These are phyloP conservation scores for Drosophila ficusphila DNA, from an alignment of 1,140 invertebrate genomes.

Conservation along the genomic window DNA sequence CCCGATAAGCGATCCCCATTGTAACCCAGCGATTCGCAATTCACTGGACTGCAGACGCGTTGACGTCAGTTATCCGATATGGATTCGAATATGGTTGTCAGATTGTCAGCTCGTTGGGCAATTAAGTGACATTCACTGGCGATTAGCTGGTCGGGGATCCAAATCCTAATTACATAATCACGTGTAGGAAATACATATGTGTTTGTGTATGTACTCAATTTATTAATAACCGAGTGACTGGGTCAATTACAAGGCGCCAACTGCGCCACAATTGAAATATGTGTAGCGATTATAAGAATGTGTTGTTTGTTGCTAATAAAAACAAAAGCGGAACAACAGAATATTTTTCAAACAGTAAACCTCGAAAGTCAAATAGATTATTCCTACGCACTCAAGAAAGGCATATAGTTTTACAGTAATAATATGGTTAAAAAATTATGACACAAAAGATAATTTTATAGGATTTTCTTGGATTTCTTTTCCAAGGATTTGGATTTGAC, in stretches of 20 bases:
- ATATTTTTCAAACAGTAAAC: too few relatives aligned
- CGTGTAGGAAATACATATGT: conserved; percentile 36
- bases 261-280: conserved; percentile 47
- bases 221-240: conserved; percentile 50
- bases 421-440: too few relatives aligned
- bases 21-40: conserved; percentile 32
- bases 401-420: too few relatives aligned
- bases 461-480: too few relatives aligned
- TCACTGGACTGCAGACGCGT: conserved; percentile 37
- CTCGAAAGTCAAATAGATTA: background rate
- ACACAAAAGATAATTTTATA: too few relatives aligned
- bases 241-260: conserved; percentile 61
- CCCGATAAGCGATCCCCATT: conserved; percentile 32
- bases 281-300: conserved; percentile 29
- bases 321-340: conserved; percentile 3
- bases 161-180: conserved; percentile 48
- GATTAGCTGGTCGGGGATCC: conserved; percentile 47
- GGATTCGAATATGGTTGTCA: conserved; percentile 1
- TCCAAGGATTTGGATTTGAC: fast-evolving
- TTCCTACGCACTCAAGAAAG: background rate
- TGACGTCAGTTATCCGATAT: conserved; percentile 62
- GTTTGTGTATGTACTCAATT: conserved; percentile 7
- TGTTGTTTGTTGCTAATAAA: conserved; percentile 17
- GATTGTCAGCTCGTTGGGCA: conserved; percentile 50
- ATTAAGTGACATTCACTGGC: conserved; percentile 50